These are phyloP conservation scores for Crotalus adamanteus DNA, from an alignment of 2,797 vertebrate genomes.

Conservation along the genomic window DNA sequence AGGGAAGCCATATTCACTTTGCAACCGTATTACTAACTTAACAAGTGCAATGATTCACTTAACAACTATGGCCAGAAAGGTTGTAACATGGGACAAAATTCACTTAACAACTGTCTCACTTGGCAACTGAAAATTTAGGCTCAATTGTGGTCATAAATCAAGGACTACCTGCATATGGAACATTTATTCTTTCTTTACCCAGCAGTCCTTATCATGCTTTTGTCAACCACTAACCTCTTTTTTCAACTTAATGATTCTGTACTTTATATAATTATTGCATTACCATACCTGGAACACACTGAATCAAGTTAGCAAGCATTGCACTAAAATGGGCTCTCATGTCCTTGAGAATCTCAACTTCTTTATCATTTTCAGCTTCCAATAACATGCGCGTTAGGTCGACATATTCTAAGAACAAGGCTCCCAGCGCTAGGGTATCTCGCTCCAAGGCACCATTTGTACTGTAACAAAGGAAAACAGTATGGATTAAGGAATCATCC, in stretches of 20 bases:
- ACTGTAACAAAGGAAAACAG: conserved; percentile 68
- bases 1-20: neutral
- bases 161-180: neutral
- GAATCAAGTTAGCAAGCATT: conserved; percentile 98
- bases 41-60: neutral
- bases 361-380: conserved; percentile 98
- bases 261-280: conserved; percentile 21
- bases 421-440: conserved; percentile 92
- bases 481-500: conserved; percentile 14
- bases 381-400: conserved; percentile 97
- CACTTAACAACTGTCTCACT: neutral
- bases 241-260: neutral
- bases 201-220: neutral
- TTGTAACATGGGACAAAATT: neutral
- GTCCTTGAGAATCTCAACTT: conserved; percentile 97
- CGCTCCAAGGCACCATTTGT: conserved; percentile 96
- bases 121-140: neutral
- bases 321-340: conserved; percentile 98
- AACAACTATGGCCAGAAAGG: neutral
- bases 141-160: neutral
- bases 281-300: conserved; percentile 91
- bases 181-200: neutral
- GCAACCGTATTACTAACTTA: neutral
- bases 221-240: neutral
- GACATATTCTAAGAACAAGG: conserved; percentile 96